These are phyloP conservation scores for Labrus mixtus DNA, from an alignment of 2,113 vertebrate genomes.

Conservation along the genomic window DNA sequence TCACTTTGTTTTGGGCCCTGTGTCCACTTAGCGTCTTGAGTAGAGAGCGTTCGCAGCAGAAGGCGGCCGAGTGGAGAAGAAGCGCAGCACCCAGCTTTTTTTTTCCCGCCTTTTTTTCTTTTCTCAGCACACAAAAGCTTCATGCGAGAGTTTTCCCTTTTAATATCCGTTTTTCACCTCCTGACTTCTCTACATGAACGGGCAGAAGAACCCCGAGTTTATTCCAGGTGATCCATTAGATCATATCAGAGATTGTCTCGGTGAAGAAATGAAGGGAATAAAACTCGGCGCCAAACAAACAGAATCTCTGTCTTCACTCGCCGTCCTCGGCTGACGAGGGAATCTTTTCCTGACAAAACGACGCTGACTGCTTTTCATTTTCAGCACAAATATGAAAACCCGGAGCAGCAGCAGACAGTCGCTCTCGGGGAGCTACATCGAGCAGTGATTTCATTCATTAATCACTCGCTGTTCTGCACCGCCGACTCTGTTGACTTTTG, in stretches of 20 bases:
- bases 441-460: constrained; percentile 30
- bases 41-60: too few species aligned
- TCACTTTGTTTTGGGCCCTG: too few species aligned
- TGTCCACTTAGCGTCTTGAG: too few species aligned
- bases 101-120: too few species aligned
- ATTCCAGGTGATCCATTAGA: neutral
- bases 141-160: neutral
- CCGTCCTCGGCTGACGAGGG: neutral
- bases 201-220: neutral
- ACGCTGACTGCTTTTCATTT: constrained; percentile 35
- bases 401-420: neutral
- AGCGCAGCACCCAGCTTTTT: too few species aligned
- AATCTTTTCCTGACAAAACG: constrained; percentile 29
- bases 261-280: constrained; percentile 7
- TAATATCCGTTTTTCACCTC: neutral
- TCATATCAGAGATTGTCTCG: neutral
- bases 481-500: neutral
- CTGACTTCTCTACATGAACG: too few species aligned
- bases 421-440: neutral
- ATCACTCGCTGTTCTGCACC: constrained; percentile 1
- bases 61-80: too few species aligned
- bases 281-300: constrained; percentile 15
- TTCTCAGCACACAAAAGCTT: too few species aligned
- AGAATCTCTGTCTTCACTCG: constrained; percentile 10
- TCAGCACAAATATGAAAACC: constrained; percentile 14